Conservation (phyloP, 1,140 invertebrate genomes). For the Atopsyche davidsoni region DNA sequence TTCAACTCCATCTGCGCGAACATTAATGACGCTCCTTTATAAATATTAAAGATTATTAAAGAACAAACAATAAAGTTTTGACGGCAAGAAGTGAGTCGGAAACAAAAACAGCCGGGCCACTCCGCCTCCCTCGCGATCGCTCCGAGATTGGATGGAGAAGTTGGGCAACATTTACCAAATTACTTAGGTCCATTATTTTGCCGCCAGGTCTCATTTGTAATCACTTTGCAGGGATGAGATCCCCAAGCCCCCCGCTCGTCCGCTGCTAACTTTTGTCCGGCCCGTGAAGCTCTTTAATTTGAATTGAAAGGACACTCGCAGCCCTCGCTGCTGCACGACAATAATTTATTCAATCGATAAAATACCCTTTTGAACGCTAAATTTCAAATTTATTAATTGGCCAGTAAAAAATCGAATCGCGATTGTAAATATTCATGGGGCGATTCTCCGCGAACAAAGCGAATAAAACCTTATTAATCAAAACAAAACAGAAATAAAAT, state of each 20-base stretch:
- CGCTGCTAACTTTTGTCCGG: conserved; percentile 15
- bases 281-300: conserved; percentile 9
- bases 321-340: too few relatives aligned
- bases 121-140: neutral
- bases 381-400: too few relatives aligned
- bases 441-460: too few relatives aligned
- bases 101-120: conserved; percentile 26
- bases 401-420: too few relatives aligned
- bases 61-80: conserved; percentile 30
- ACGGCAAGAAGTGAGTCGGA: conserved; percentile 28
- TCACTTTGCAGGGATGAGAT: conserved; percentile 17
- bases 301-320: conserved; percentile 3
- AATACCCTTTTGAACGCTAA: too few relatives aligned
- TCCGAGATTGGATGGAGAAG: conserved; percentile 28
- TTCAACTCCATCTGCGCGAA: conserved; percentile 29
- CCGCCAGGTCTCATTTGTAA: conserved; percentile 28
- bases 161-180: conserved; percentile 28
- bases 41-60: conserved; percentile 31
- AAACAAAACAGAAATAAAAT: too few relatives aligned
- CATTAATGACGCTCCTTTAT: conserved; percentile 29
- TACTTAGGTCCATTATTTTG: conserved; percentile 30
- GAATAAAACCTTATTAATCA: too few relatives aligned
- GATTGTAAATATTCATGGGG: too few relatives aligned
- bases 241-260: conserved; percentile 8
- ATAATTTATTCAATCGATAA: too few relatives aligned